Evolutionary conservation across 2,113 vertebrate species (phyloP).

Genomic region (Syrmaticus mikado): DNA sequence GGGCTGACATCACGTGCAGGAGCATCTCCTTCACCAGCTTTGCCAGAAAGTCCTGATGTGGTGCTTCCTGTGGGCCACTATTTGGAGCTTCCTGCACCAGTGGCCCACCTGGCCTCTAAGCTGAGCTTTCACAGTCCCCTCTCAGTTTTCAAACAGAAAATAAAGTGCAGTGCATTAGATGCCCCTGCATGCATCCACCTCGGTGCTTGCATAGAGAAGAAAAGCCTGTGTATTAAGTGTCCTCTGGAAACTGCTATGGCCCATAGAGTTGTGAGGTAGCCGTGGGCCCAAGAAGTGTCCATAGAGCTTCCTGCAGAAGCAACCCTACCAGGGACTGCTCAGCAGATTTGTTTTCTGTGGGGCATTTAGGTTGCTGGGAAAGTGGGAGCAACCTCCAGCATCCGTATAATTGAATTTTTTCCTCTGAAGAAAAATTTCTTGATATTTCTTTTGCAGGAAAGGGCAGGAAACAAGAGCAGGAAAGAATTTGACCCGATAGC

Average conservation of each 20-base stretch:
- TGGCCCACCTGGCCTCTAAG: not conserved
- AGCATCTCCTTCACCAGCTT: not conserved
- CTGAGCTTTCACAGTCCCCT: accelerated
- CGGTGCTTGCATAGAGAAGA: accelerated
- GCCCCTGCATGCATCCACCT: accelerated
- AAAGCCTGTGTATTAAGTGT: not conserved
- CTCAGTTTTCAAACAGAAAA: not conserved
- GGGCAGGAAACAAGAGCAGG: not conserved
- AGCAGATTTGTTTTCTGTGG: not conserved
- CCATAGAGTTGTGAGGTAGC: not conserved
- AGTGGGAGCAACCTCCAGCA: not conserved
- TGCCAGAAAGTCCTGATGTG: not conserved
- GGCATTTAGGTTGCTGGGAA: not conserved
- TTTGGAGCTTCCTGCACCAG: not conserved
- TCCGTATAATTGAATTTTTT: not conserved
- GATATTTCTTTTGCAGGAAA: slow-evolving; percentile 10
- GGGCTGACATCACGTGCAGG: not conserved
- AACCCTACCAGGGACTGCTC: not conserved
- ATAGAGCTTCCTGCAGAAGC: accelerated
- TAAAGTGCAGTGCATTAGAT: not conserved
- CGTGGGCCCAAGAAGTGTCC: not conserved
- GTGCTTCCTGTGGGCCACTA: not conserved
- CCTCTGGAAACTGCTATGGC: not conserved
- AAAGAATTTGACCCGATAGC: not conserved
- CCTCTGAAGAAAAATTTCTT: not conserved